These are phyloP conservation scores for Eulemur macaco DNA, from an alignment of 2,113 vertebrate species.

Conservation along the genomic window DNA sequence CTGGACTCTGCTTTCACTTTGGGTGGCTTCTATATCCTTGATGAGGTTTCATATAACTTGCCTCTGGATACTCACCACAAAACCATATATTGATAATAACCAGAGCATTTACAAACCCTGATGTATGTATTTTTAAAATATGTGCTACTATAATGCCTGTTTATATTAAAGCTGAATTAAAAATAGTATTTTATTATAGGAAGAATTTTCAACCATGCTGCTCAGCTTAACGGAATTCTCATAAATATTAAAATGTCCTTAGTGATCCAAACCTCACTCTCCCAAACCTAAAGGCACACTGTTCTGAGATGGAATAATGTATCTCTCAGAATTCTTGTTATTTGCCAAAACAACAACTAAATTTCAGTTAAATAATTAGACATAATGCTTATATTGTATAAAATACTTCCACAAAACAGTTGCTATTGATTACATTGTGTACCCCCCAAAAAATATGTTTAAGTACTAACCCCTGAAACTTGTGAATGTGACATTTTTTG, in stretches of 20 bases:
- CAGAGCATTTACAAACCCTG: neutral
- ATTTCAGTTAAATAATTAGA: neutral
- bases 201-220: neutral
- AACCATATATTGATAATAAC: neutral
- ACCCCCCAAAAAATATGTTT: neutral
- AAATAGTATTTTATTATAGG: neutral
- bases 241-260: neutral
- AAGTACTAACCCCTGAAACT: neutral
- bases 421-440: neutral
- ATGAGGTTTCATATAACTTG: neutral
- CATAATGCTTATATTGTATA: neutral
- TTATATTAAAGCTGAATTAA: neutral
- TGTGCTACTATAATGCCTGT: neutral
- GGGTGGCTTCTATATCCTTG: neutral
- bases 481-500: neutral
- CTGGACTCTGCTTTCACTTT: neutral
- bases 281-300: neutral
- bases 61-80: neutral
- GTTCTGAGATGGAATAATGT: neutral
- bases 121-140: neutral
- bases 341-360: neutral
- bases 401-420: neutral
- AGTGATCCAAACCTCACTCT: neutral
- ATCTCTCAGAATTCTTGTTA: neutral
- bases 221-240: neutral